Evolutionary conservation across 2,888 invertebrate species (phyloP), one percentile per base, ranked within the genome.

Genomic region (Yponomeuta plumbellus): DNA sequence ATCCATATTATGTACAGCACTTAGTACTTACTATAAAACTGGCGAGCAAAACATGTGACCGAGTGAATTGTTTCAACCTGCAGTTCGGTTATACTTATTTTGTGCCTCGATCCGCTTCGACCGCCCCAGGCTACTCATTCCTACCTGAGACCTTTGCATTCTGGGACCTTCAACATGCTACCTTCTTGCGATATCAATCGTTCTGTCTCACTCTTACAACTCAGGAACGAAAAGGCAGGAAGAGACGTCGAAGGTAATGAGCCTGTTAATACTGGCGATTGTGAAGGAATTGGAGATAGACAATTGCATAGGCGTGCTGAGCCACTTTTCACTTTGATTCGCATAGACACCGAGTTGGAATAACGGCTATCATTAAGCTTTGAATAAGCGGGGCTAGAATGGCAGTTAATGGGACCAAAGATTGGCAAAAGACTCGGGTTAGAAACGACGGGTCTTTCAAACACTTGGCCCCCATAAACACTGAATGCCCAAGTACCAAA

Each of bases 51-150:
- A 34, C 34, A 5, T 34, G 34, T 34, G 34, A 34, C 34, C 8
- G 34, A 34, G 8, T 34, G 34, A 8, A 26, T 26, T 26, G 5
- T 52, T 52, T 52, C 17, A 17, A 52, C 3, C 17, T 17, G 17
- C 13, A 52, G 44, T 52, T 52, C 44, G 17, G 44, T 52, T 52
- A 17, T 17, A 52, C 44, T 17, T 52, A 52, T 17, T 52, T 17
- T 52, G 44, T 52, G 44, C 4, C 77, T 77, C 77, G 74, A 75
- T 72, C 70, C 72, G 69, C 68, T 68, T 67, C 73, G 75, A 79
- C 72, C 76, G 86, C 88, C 85, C 66, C 75, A 70, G 84, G 89
- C 84, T 73, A 76, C 78, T 52, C 75, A 74, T 68, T 73, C 70
- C 81, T 80, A 79, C 79, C 80, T 76, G 75, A 72, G 44, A 71